Percentiles rank a stretch among this genome's conserved stretches.
Conservation (phyloP, 2,113 vertebrate species). For the Petrocephalus microphthalmus region DNA sequence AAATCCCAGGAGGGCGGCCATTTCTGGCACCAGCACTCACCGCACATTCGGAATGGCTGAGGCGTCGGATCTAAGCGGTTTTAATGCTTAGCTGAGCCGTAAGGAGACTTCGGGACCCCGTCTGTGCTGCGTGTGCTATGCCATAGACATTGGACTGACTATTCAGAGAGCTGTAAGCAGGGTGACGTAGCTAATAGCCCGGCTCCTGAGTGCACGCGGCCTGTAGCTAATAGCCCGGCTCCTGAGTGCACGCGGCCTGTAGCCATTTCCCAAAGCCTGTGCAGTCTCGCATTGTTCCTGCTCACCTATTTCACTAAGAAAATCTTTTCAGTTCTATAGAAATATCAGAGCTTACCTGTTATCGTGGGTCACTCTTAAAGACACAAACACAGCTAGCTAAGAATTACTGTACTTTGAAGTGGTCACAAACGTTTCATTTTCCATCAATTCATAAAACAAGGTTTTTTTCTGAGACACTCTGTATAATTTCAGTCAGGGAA, state of each 20-base stretch:
- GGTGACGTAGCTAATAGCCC: not conserved
- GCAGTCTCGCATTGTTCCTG: not conserved
- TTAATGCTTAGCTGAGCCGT: not conserved
- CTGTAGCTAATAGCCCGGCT: too few species aligned
- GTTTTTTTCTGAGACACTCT: too few species aligned
- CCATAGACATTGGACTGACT: not conserved
- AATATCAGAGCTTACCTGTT: not conserved
- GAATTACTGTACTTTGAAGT: not conserved
- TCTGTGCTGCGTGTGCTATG: not conserved
- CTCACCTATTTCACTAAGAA: not conserved
- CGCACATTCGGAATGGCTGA: not conserved
- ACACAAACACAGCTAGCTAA: not conserved
- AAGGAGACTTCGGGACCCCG: not conserved
- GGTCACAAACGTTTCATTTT: not conserved
- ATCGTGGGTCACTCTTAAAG: not conserved
- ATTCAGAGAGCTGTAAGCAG: not conserved
- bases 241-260: too few species aligned
- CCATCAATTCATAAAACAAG: not conserved
- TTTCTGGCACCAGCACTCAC: not conserved
- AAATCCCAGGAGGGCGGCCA: not conserved
- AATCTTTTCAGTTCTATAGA: not conserved
- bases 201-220: not conserved
- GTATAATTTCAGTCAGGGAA: too few species aligned
- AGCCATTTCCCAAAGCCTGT: not conserved
- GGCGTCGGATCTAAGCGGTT: not conserved